Percentiles rank a stretch among this genome's conserved stretches.
Conservation (phyloP, 30 jellyfish, hydroid and myxozoan species). For the Euphysa ruthae region DNA sequence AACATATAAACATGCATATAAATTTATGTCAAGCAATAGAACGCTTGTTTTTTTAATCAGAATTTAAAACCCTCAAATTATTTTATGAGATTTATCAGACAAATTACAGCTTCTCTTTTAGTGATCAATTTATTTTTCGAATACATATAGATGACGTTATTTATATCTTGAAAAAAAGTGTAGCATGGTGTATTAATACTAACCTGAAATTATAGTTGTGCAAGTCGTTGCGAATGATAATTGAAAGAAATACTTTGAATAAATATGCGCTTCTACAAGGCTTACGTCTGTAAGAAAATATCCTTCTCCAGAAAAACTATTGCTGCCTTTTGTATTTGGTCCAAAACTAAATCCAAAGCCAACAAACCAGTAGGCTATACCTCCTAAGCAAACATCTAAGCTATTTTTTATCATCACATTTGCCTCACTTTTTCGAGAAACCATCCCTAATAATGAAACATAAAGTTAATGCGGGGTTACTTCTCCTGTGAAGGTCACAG, state of each 20-base stretch:
- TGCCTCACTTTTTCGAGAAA: slow-evolving; percentile 39
- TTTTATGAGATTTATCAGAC: too few species aligned
- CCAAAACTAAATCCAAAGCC: slow-evolving; percentile 39
- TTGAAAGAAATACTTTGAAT: slow-evolving; percentile 36
- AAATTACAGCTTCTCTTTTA: too few species aligned
- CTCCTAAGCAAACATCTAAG: slow-evolving; percentile 28
- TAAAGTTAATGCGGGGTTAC: not conserved
- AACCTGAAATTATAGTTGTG: slow-evolving; percentile 39
- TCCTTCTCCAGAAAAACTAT: slow-evolving; percentile 19
- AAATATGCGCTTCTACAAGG: not conserved
- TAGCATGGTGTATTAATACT: slow-evolving; percentile 25
- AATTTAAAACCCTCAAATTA: too few species aligned
- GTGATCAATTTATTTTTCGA: too few species aligned
- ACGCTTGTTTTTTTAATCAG: too few species aligned
- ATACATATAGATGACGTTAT: too few species aligned
- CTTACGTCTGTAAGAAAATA: not conserved
- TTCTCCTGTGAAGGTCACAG: not conserved
- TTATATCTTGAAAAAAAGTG: not conserved
- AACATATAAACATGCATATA: too few species aligned
- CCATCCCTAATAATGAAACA: slow-evolving; percentile 8
- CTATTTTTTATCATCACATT: slow-evolving; percentile 36
- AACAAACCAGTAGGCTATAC: slow-evolving; percentile 28
- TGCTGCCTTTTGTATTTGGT: not conserved
- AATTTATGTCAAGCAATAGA: too few species aligned
- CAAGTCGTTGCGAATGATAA: slow-evolving; percentile 42